Evolutionary conservation across 2,888 invertebrate genomes (phyloP).

Genomic region (Phlogophora meticulosa): DNA sequence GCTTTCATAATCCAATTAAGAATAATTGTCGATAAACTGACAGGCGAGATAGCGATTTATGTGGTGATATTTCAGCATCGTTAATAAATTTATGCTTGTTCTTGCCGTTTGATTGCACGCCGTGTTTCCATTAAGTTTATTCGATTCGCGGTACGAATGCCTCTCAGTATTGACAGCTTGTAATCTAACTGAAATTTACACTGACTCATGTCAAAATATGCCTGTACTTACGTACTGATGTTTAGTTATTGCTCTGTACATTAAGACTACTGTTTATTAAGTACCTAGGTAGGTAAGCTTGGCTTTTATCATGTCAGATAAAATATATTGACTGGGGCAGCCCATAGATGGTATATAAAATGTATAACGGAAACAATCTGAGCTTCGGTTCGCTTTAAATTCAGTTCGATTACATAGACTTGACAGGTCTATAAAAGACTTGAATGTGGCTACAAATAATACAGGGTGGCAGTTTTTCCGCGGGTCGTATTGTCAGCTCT

Average conservation of each 20-base stretch:
- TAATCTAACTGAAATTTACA: constrained; percentile 81
- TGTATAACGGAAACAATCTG: constrained; percentile 6
- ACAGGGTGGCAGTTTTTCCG: constrained; percentile 62
- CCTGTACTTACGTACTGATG: constrained; percentile 51
- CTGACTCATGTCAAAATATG: constrained; percentile 70
- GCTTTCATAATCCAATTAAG: constrained; percentile 91
- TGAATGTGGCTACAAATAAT: constrained; percentile 57
- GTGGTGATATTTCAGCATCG: constrained; percentile 90
- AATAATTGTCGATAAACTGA: constrained; percentile 91
- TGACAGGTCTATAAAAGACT: constrained; percentile 65
- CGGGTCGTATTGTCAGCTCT: constrained; percentile 77
- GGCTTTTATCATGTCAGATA: constrained; percentile 23
- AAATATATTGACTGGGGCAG: constrained; percentile 34
- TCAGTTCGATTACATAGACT: constrained; percentile 61
- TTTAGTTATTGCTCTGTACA: constrained; percentile 57
- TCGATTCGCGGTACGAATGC: constrained; percentile 80
- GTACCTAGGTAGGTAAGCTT: constrained; percentile 16
- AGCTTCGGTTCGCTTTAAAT: constrained; percentile 45
- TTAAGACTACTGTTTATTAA: constrained; percentile 43
- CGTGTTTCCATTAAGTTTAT: constrained; percentile 86
- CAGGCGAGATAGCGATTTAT: constrained; percentile 89
- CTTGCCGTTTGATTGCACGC: constrained; percentile 88
- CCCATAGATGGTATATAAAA: not conserved
- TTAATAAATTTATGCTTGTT: constrained; percentile 91
- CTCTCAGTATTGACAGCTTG: constrained; percentile 82